A percentile compares a stretch with the other conserved stretches of the same genome.
These are phyloP conservation scores for Drosophila equinoxialis DNA, from an alignment of 1,140 invertebrate species.

Conservation along the genomic window DNA sequence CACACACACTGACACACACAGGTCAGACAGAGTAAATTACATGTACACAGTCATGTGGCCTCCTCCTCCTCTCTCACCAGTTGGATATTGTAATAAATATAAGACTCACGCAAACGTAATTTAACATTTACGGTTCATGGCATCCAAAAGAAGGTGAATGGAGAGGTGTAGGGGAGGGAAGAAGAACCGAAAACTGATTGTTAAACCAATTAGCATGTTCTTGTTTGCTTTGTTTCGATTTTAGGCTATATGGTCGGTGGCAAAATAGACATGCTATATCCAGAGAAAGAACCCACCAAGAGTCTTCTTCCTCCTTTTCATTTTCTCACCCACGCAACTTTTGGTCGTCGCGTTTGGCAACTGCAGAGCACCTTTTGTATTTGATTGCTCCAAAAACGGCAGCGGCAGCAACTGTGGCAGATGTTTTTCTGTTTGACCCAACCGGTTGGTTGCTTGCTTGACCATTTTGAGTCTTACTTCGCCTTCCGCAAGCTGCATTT, in stretches of 20 bases:
- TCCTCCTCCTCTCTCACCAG: background rate
- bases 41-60: background rate
- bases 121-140: constrained; percentile 76
- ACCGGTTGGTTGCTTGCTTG: constrained; percentile 29
- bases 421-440: constrained; percentile 27
- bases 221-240: constrained; percentile 45
- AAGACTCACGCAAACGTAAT: constrained; percentile 72
- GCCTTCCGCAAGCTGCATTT: background rate
- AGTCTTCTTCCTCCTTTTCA: too few relatives aligned
- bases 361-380: constrained; percentile 50
- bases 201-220: constrained; percentile 75
- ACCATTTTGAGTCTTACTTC: constrained; percentile 7
- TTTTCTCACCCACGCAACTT: constrained; percentile 33
- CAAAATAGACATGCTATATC: constrained; percentile 19
- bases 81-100: constrained; percentile 36
- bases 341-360: constrained; percentile 41
- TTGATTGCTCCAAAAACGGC: constrained; percentile 16
- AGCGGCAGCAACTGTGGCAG: constrained; percentile 30
- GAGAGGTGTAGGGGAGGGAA: constrained; percentile 32
- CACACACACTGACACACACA: background rate
- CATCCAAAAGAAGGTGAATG: constrained; percentile 28
- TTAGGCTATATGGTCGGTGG: background rate
- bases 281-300: background rate
- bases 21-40: constrained; percentile 10
- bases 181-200: constrained; percentile 48